Conservation (phyloP, 1,140 invertebrate genomes). For the Atopsyche davidsoni region DNA sequence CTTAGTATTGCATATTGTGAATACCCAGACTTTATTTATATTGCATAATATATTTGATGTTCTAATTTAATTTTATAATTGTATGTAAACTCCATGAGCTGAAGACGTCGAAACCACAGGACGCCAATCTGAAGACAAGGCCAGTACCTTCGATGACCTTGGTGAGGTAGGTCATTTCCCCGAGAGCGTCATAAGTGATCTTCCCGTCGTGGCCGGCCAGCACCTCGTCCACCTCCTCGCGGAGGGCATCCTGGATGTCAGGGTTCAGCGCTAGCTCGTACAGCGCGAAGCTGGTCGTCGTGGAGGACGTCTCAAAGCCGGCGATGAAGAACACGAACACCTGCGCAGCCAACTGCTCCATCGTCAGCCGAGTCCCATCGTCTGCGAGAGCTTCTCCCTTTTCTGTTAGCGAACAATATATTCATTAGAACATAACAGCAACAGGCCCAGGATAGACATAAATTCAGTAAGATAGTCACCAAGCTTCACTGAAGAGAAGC, state of each 20-base stretch:
- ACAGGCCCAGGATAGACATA: no score
- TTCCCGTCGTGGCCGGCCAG: conserved; percentile 37
- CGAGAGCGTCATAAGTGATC: conserved; percentile 46
- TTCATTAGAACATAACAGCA: no score
- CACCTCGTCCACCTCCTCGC: conserved; percentile 48
- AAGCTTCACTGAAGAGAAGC: no score
- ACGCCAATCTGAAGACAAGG: no score
- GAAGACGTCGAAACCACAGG: no score
- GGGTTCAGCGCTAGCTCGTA: conserved; percentile 51
- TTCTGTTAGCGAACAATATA: background rate
- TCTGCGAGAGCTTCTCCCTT: background rate
- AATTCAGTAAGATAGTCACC: no score
- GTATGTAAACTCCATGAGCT: no score
- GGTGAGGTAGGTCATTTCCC: conserved; percentile 38
- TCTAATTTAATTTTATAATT: no score
- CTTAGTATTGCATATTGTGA: no score
- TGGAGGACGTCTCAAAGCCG: conserved; percentile 58
- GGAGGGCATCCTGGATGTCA: conserved; percentile 48
- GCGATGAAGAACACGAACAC: conserved; percentile 49
- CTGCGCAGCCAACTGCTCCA: conserved; percentile 40
- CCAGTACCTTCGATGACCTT: conserved; percentile 39
- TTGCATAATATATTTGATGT: no score
- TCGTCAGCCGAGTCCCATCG: conserved; percentile 18
- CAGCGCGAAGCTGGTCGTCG: conserved; percentile 46
- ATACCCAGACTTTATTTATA: no score